These are phyloP conservation scores for Nephrotoma flavescens DNA, from an alignment of 2,888 invertebrate species.

Conservation along the genomic window DNA sequence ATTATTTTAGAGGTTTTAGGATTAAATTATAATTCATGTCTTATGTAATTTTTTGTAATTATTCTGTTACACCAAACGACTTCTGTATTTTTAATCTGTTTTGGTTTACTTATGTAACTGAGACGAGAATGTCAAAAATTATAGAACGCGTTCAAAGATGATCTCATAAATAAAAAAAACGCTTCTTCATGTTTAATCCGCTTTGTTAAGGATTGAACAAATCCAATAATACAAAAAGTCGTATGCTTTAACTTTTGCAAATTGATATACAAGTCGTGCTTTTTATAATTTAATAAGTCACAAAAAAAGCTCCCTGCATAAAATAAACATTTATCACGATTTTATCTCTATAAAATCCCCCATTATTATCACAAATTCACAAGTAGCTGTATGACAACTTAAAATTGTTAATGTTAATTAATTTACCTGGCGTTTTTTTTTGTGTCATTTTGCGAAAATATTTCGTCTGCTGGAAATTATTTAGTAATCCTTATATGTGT, in stretches of 20 bases:
- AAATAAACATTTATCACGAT: neutral
- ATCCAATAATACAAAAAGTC: no score
- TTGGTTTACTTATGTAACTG: neutral
- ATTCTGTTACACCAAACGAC: neutral
- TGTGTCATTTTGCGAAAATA: neutral
- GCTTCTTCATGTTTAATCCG: no score
- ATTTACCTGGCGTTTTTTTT: neutral
- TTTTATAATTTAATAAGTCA: neutral
- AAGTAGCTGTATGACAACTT: neutral
- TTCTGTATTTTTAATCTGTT: neutral
- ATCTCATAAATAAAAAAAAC: neutral
- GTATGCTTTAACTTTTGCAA: neutral
- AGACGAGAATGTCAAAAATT: neutral
- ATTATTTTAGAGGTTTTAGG: neutral
- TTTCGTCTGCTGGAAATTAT: neutral
- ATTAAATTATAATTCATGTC: neutral
- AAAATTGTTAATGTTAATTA: neutral
- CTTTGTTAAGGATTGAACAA: no score
- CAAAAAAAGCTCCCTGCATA: neutral
- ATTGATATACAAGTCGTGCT: neutral
- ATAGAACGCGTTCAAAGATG: neutral
- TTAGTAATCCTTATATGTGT: neutral
- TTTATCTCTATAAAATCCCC: neutral
- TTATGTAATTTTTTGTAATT: neutral
- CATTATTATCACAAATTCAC: neutral